Evolutionary conservation across 1,140 invertebrate genomes (phyloP), one percentile per base, ranked within the genome.

Genomic region (Cryptotermes secundus): DNA sequence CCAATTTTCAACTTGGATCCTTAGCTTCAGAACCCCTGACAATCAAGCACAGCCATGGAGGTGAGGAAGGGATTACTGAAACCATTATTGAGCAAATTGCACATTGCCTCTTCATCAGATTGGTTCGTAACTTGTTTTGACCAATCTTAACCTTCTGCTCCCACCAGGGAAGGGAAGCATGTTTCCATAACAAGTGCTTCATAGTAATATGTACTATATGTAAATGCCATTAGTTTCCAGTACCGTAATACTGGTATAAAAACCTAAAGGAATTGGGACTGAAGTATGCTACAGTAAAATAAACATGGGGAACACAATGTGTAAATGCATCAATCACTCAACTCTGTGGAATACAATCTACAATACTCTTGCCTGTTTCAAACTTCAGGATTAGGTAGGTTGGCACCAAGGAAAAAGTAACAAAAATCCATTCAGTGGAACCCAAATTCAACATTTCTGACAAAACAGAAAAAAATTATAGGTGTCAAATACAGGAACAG

Each of bases 201-300:
- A 72, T 31, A 31, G 26, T 72, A 7, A 16, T 59, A 59, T 59
- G 53, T 59, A n/a, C n/a, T n/a, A 72, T 72, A 72, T 31, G n/a
- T 72, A 72, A 72, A 72, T 72, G 59, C 59, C 59, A 72, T 72
- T 72, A 72, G 59, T 10, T 72, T 72, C 59, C 59, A 72, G 59
- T 72, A 72, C 59, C 14, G 59, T 72, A 72, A 72, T 72, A 72
- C 59, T 72, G 59, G 59, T 26, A n/a, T 72, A n/a, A 72, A 72
- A n/a, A 72, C 59, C n/a, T 72, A 72, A 72, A 72, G 59, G 59
- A 72, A 72, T 72, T 72, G 59, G 59, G 59, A 31, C n/a, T 31
- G 59, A n/a, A 72, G n/a, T 72, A 72, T n/a, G n/a, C 59, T 72
- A 72, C 59, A 72, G n/a, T 72, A 72, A 72, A 72, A 31, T 72